Evolutionary conservation across 2,113 vertebrate genomes (phyloP), one percentile per base, ranked within the genome.

Genomic region (Lethenteron camtschaticum): DNA sequence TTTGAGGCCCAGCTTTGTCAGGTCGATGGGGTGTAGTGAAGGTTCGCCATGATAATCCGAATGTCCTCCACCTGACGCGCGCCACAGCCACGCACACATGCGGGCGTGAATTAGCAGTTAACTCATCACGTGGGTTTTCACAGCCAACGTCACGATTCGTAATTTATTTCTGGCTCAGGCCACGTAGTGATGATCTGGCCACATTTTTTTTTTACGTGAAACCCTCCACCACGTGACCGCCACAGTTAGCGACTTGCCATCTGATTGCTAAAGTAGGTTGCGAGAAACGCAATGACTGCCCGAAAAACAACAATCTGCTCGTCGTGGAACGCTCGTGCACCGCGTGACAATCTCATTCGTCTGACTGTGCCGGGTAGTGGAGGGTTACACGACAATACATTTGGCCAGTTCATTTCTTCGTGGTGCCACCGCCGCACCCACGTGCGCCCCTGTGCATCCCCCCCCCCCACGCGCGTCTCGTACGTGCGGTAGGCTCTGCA

Each of bases 41-140:
- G 84, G 76, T 99, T 99, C 16, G 90, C 88, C 81, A 96, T 83
- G 66, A 85, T 74, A 1, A 82, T 79, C 81, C 96, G 90, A 72
- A 95, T 86, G 71, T 95, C 81, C 68, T 95, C 87, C 68, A 95
- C 82, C 94, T 99, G 76, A 72, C 81, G 83, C 58, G 78, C 68
- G 3, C 8, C 2, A 9, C 63, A 70, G 73, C 59, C 76, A 13
- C 20, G 14, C 20, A 55, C 10, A 59, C 56, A 8, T 7, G 41
- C 56, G 20, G 6, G 11, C 58, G 11, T 24, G 55, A 14, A 56
- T 70, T 11, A 13, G 11, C 59, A 41, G 58, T 18, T n/a, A 57
- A 16, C 8, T 11, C 20, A 10, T n/a, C 5, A 9, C 56, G 18
- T 41, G 41, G 41, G 41, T 41, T 41, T 41, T 41, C 41, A 41